A percentile compares a stretch with the other conserved stretches of the same genome.
Evolutionary conservation across 2,888 invertebrate genomes (phyloP).

Genomic region (Epiblema foenella): DNA sequence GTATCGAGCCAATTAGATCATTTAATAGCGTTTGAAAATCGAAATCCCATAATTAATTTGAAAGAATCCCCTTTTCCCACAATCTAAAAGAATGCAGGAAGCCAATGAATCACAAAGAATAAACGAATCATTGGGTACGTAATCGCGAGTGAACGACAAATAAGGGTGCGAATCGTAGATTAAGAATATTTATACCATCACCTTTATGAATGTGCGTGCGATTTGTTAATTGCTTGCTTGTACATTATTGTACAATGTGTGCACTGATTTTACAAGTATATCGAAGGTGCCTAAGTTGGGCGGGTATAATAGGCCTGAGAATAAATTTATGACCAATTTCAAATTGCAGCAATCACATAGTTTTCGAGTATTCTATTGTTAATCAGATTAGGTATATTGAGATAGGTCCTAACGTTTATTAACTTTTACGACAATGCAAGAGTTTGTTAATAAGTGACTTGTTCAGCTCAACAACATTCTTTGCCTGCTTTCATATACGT

Average conservation of each 20-base stretch:
- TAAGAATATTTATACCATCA: conserved; percentile 78
- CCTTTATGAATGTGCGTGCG: conserved; percentile 64
- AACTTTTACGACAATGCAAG: not conserved
- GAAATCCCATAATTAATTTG: conserved; percentile 71
- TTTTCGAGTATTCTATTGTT: conserved; percentile 4
- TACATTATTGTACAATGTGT: conserved; percentile 44
- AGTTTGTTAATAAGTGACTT: no score
- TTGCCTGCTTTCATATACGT: no score
- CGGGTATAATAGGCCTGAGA: conserved; percentile 40
- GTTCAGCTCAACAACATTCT: no score
- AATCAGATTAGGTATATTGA: not conserved
- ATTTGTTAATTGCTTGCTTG: conserved; percentile 59
- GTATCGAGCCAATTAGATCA: conserved; percentile 58
- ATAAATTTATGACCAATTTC: not conserved
- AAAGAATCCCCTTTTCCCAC: conserved; percentile 76
- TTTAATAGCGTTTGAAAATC: conserved; percentile 55
- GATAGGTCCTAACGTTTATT: not conserved
- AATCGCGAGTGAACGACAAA: conserved; percentile 72
- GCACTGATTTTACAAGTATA: conserved; percentile 35
- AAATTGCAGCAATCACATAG: not conserved
- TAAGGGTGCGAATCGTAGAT: conserved; percentile 68
- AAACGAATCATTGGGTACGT: conserved; percentile 66
- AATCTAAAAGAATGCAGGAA: conserved; percentile 76
- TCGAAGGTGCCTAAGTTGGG: not conserved
- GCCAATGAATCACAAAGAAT: conserved; percentile 65